Conservation (phyloP, 2,888 invertebrate species). For the Trypoxylon attenuatum region DNA sequence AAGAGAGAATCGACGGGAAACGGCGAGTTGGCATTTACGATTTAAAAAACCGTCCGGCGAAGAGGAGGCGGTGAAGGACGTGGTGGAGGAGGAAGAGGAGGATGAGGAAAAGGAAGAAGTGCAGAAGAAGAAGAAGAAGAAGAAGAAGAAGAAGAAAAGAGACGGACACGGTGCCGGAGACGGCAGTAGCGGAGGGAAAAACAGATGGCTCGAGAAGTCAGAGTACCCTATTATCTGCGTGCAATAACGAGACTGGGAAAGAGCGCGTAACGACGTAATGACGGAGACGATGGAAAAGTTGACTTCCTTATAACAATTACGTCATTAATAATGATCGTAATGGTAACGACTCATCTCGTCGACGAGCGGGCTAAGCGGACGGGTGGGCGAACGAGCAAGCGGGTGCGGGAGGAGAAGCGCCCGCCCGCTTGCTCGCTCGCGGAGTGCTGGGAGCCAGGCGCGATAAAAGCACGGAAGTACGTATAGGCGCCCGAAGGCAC, state of each 20-base stretch:
- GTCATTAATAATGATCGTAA: conserved; percentile 59
- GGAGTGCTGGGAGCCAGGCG: conserved; percentile 37
- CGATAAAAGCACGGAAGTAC: conserved; percentile 65
- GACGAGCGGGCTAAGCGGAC: neutral
- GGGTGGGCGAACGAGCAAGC: neutral
- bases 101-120: neutral
- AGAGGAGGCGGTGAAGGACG: no score
- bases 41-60: no score
- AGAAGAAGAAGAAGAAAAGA: neutral
- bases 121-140: neutral
- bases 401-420: neutral
- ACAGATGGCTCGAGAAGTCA: conserved; percentile 44
- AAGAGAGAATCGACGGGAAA: conserved; percentile 31
- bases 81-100: neutral
- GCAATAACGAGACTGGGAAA: conserved; percentile 48
- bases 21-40: conserved; percentile 18
- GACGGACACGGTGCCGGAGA: no score
- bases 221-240: conserved; percentile 53
- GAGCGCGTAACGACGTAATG: conserved; percentile 54
- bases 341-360: conserved; percentile 52
- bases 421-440: neutral
- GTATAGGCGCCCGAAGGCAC: conserved; percentile 62
- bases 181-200: conserved; percentile 28
- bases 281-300: conserved; percentile 57
- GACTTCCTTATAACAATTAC: conserved; percentile 61